phyloP scores from a whole-genome alignment of 2,888 invertebrate genomes.

The Trichogramma evanescens region DNA sequence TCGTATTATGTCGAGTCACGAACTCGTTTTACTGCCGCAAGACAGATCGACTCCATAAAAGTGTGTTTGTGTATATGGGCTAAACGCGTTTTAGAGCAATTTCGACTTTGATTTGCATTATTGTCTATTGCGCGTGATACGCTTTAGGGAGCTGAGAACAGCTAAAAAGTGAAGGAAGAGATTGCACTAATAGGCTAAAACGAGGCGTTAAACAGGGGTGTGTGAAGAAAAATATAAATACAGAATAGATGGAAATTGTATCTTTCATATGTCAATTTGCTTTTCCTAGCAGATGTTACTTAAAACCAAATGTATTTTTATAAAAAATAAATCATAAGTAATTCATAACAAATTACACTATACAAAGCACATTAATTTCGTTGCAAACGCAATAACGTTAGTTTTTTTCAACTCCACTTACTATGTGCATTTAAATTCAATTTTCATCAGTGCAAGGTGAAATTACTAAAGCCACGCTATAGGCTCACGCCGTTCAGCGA shows the following conservation, averaged over 20 bases:
- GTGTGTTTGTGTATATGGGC: slow-evolving; percentile 31
- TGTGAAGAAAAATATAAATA: too few relatives aligned
- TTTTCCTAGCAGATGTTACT: background rate
- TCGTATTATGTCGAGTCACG: slow-evolving; percentile 47
- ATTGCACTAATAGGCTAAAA: too few relatives aligned
- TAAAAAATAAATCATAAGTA: background rate
- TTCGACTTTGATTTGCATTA: slow-evolving; percentile 8
- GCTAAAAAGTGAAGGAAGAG: too few relatives aligned
- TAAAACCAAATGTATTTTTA: background rate
- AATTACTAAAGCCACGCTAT: too few relatives aligned
- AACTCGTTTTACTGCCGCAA: slow-evolving; percentile 44
- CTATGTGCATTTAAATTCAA: background rate
- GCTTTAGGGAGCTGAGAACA: too few relatives aligned
- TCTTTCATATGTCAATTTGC: background rate
- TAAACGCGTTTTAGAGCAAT: background rate
- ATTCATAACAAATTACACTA: background rate
- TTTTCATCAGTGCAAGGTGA: background rate
- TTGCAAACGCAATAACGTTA: background rate
- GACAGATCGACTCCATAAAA: slow-evolving; percentile 44
- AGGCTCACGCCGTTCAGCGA: too few relatives aligned
- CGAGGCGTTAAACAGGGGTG: too few relatives aligned
- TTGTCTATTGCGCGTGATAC: background rate
- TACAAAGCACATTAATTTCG: background rate
- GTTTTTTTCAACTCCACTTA: background rate
- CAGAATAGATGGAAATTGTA: background rate